Evolutionary conservation across 2,797 vertebrate species (phyloP), one percentile per base, ranked within the genome.

Genomic region (Atherinosoma microstoma): DNA sequence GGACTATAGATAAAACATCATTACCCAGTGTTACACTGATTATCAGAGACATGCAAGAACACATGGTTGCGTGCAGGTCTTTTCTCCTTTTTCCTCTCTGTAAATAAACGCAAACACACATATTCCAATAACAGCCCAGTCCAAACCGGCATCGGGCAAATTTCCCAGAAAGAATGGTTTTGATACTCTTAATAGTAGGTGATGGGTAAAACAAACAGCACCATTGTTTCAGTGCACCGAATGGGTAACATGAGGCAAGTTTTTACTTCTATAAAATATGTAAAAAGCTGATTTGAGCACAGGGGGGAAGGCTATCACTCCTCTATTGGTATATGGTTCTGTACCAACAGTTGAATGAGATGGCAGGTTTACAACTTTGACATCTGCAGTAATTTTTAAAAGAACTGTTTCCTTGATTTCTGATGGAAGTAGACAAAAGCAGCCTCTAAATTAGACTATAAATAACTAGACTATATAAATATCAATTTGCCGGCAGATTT

Each of bases 81-180:
- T 76, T 79, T 80, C 49, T 60, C 49, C 65, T 63, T 38, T 77
- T 69, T 73, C 51, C 64, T 67, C 66, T 77, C 56, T 18, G 62
- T 66, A 73, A 67, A 77, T 65, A 83, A 73, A 86, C 72, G 84
- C 56, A 67, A 3, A 76, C 18, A 58, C 62, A 80, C 54, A 76
- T 45, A 76, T 70, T 85, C 75, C 73, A 80, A 72, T 53, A 80
- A 79, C 47, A 78, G 73, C 20, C 11, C 45, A 13, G 67, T 67
- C 78, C 85, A 82, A 87, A 76, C 61, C 78, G 82, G 65, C 47
- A 64, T 51, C 70, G 82, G 83, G 84, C 81, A 82, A 62, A 72
- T 59, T 76, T 86, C 78, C 87, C 78, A 76, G 73, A 71, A 47
- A 71, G 71, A 75, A 69, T 53, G 62, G 58, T 83, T 72, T 73